A percentile compares a stretch with the other conserved stretches of the same genome.
These are phyloP conservation scores for Drosophila putrida DNA, from an alignment of 2,888 invertebrate genomes.

Conservation along the genomic window DNA sequence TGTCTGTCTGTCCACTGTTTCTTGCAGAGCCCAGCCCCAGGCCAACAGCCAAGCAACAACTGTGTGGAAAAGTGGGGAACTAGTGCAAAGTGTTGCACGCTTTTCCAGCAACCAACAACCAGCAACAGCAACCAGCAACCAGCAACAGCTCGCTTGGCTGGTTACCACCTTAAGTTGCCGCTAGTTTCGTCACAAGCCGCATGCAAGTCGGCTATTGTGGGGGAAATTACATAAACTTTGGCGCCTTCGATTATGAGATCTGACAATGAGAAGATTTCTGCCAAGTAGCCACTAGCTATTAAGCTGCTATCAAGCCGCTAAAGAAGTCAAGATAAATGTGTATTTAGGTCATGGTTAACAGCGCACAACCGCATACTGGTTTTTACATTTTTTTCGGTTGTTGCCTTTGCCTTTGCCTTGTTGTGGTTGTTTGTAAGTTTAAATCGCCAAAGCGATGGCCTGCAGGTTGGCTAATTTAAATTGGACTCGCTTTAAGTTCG, in stretches of 20 bases:
- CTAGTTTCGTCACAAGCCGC: conserved; percentile 59
- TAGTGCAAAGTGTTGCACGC: conserved; percentile 70
- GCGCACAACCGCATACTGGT: conserved; percentile 72
- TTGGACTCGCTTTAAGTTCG: conserved; percentile 49
- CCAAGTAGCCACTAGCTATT: conserved; percentile 9
- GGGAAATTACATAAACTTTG: conserved; percentile 47
- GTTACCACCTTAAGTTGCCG: background rate
- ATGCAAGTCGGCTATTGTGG: conserved; percentile 24
- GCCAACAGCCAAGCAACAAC: conserved; percentile 23
- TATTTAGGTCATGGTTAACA: conserved; percentile 76
- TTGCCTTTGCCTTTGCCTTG: background rate
- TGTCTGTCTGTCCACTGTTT: conserved; percentile 5
- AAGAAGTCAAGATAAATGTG: conserved; percentile 76
- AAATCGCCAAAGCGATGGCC: conserved; percentile 33
- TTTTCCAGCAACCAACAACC: conserved; percentile 45
- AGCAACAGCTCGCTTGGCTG: conserved; percentile 52
- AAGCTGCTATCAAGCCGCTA: conserved; percentile 32
- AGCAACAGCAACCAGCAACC: too few species aligned
- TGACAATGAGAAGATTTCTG: conserved; percentile 69
- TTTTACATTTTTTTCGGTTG: conserved; percentile 36
- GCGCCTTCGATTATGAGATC: conserved; percentile 20
- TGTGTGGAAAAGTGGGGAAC: conserved; percentile 58
- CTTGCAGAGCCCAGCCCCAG: conserved; percentile 9
- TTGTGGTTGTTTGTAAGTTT: conserved; percentile 12
- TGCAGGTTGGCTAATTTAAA: conserved; percentile 73